Base-by-base conservation (phyloP, 30 jellyfish, hydroid and myxozoan genomes). In the Nemopilema nomurai region DNA sequence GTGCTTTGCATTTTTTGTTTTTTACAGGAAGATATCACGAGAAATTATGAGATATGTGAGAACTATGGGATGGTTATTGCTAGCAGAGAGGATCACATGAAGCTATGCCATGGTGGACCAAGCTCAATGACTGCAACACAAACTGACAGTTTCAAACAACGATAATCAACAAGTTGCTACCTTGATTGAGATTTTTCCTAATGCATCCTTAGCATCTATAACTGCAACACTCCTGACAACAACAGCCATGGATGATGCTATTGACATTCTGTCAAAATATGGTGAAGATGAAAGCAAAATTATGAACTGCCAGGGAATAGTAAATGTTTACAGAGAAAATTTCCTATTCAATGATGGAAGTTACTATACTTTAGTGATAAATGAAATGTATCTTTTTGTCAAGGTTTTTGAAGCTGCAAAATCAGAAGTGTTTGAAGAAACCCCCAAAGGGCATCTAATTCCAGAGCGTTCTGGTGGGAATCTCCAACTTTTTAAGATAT, bases 401-500 rank as follows among this genome's bases (percentile, higher is more conserved):
- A n/a, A 29, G 83, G 67, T 73, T 26, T 29, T 73, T 41, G 63
- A 73, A 29, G 69, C 57, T 26, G 83, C 69, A 16, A 77, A 51
- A 24, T n/a, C 52, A 32, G 63, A 53, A 53, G 26, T 77, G 26
- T 77, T 51, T 62, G 77, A 57, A 27, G 87, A 53, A 50, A 27
- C 31, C 57, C 27, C 26, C 17, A 57, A 50, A 25, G 49, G 62
- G 76, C 27, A 26, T 25, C 69, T 69, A 23, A 64, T 83, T 72
- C 92, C 87, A 32, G 71, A 83, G 69, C 57, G 87, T 57, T 72
- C 92, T 50, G 87, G 92, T 28, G 92, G 92, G 28, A 69, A 83
- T 83, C 80, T 83, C 41, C 69, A 50, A 30, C 62, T 72, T 23
- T 83, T 69, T 53, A 83, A 83, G 80, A 74, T 83, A 57, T 33